Evolutionary conservation across 2,888 invertebrate genomes (phyloP).

Genomic region (Hartigia nigra): DNA sequence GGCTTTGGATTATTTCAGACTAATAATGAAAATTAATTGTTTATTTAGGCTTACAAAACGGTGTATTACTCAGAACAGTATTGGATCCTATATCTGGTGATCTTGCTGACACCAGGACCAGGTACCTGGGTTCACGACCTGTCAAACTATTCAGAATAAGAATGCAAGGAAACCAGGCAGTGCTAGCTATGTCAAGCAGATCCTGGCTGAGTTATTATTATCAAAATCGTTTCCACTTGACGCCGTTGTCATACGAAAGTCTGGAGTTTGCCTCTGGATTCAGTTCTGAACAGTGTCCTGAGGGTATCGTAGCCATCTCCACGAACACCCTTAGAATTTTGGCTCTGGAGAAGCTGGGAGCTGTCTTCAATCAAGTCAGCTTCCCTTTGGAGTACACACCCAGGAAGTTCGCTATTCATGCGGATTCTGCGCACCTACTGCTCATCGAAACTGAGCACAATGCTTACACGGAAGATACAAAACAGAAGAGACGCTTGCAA

Average conservation of each 20-base stretch:
- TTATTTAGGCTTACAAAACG: conserved; percentile 84
- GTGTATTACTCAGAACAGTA: conserved; percentile 92
- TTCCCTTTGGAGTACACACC: conserved; percentile 96
- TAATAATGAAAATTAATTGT: conserved; percentile 4
- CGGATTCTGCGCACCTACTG: conserved; percentile 89
- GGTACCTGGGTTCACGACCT: conserved; percentile 94
- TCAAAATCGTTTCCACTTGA: conserved; percentile 95
- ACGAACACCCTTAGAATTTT: conserved; percentile 97
- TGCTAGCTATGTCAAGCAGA: conserved; percentile 96
- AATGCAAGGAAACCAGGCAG: conserved; percentile 97
- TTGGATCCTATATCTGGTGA: conserved; percentile 96
- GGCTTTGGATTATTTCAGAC: background rate
- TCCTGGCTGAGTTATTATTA: conserved; percentile 99
- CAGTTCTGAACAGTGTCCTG: conserved; percentile 96
- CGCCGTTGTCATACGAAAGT: conserved; percentile 95
- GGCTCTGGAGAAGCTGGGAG: conserved; percentile 97
- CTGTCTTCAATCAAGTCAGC: conserved; percentile 96
- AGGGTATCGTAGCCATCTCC: conserved; percentile 99
- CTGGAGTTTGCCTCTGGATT: conserved; percentile 98
- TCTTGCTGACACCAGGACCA: conserved; percentile 94
- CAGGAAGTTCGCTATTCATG: conserved; percentile 92
- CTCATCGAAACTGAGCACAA: conserved; percentile 98
- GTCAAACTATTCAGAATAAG: conserved; percentile 96
- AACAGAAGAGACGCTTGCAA: conserved; percentile 90
- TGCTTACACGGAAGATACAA: conserved; percentile 97